phyloP scores from a whole-genome alignment of 2,888 invertebrate species.

The Horisme vitalbata region DNA sequence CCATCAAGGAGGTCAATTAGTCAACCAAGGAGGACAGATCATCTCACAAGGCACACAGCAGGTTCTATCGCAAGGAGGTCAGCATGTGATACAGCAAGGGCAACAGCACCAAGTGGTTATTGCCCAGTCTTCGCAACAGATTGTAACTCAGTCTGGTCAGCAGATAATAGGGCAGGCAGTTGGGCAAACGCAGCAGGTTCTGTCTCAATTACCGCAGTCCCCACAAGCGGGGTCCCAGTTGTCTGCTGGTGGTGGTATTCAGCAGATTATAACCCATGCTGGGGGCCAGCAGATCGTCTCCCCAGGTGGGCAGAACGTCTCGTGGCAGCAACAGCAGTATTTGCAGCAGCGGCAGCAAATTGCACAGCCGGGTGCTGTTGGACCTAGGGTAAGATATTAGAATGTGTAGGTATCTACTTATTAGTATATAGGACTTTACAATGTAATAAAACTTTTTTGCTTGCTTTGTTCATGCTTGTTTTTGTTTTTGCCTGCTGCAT shows the following conservation, averaged over 20 bases:
- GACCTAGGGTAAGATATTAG: slow-evolving; percentile 66
- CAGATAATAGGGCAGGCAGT: slow-evolving; percentile 72
- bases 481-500: slow-evolving; percentile 16
- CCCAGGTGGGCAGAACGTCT: slow-evolving; percentile 72
- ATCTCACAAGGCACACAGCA: slow-evolving; percentile 71
- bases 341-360: slow-evolving; percentile 78
- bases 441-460: slow-evolving; percentile 19
- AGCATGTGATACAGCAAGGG: slow-evolving; percentile 77
- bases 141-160: slow-evolving; percentile 74
- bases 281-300: slow-evolving; percentile 76
- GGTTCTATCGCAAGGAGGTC: slow-evolving; percentile 74
- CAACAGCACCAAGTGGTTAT: slow-evolving; percentile 77
- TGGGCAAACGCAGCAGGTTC: slow-evolving; percentile 68
- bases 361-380: slow-evolving; percentile 76
- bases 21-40: slow-evolving; percentile 72
- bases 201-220: slow-evolving; percentile 72
- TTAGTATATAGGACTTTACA: slow-evolving; percentile 1
- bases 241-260: slow-evolving; percentile 65
- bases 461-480: slow-evolving; percentile 27
- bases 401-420: neutral
- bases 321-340: slow-evolving; percentile 79
- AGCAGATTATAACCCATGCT: slow-evolving; percentile 78
- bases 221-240: slow-evolving; percentile 64
- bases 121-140: slow-evolving; percentile 75
- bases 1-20: slow-evolving; percentile 74